These are phyloP conservation scores for Drosophila hamatofila DNA, from an alignment of 2,888 invertebrate genomes.

Conservation along the genomic window DNA sequence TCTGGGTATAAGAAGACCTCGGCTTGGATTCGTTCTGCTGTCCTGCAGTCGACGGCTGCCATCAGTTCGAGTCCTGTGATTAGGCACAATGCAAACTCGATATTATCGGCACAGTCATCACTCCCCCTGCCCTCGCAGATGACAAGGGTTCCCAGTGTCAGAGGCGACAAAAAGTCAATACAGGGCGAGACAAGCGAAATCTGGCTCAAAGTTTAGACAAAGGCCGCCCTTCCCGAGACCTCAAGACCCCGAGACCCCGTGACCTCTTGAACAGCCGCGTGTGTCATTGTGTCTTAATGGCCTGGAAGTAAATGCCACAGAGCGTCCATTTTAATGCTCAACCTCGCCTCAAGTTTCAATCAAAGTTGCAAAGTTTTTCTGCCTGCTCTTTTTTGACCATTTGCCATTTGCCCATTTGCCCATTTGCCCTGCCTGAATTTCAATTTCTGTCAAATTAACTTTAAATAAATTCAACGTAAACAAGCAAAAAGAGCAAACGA, in stretches of 20 bases:
- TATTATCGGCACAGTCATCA: conserved; percentile 55
- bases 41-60: conserved; percentile 21
- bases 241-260: not conserved
- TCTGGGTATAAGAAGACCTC: conserved; percentile 42
- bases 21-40: conserved; percentile 34
- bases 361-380: conserved; percentile 49
- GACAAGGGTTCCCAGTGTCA: conserved; percentile 63
- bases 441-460: conserved; percentile 50
- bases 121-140: conserved; percentile 11
- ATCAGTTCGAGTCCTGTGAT: conserved; percentile 32
- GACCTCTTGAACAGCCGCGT: conserved; percentile 20
- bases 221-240: conserved; percentile 18
- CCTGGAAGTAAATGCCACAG: conserved; percentile 54
- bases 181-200: conserved; percentile 46
- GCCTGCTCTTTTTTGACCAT: conserved; percentile 7
- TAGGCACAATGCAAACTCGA: conserved; percentile 49
- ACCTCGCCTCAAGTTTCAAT: conserved; percentile 46
- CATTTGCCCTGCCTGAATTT: conserved; percentile 27
- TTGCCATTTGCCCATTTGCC: not conserved
- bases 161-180: conserved; percentile 54
- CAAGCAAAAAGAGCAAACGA: conserved; percentile 26
- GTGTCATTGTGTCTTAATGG: conserved; percentile 58
- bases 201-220: conserved; percentile 52
- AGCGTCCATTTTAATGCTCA: conserved; percentile 33
- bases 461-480: conserved; percentile 44